Evolutionary conservation across 2,888 invertebrate genomes (phyloP).

Genomic region (Ectobius pallidus): DNA sequence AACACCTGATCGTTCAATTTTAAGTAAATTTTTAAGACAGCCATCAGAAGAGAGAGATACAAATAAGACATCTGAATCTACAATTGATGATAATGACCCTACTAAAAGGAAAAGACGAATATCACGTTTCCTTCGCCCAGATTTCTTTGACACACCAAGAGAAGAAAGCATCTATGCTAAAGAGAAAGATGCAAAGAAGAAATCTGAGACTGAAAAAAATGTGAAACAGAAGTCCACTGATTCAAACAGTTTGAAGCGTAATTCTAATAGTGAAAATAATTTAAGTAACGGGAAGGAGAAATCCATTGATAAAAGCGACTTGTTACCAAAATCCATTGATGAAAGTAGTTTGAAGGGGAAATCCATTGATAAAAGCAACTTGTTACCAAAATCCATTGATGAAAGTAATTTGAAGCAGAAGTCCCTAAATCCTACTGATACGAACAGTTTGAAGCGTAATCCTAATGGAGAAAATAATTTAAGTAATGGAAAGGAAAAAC

Average conservation of each 20-base stretch:
- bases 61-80: neutral
- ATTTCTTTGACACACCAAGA: conserved; percentile 73
- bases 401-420: too few species aligned
- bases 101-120: conserved; percentile 61
- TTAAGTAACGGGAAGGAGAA: neutral
- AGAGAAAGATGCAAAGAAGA: conserved; percentile 50
- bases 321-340: too few species aligned
- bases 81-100: conserved; percentile 17
- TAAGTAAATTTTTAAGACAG: conserved; percentile 63
- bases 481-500: too few species aligned
- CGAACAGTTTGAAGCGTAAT: neutral
- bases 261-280: too few species aligned
- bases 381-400: too few species aligned
- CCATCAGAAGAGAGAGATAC: conserved; percentile 51
- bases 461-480: too few species aligned
- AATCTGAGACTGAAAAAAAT: conserved; percentile 38
- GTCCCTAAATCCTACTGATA: too few species aligned
- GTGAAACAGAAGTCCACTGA: neutral
- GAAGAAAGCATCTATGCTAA: conserved; percentile 70
- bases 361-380: neutral
- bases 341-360: too few species aligned
- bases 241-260: too few species aligned
- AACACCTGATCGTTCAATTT: conserved; percentile 60
- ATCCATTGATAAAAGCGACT: neutral
- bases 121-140: conserved; percentile 77